Evolutionary conservation across 1,140 invertebrate genomes (phyloP).

Genomic region (Adelges cooleyi): DNA sequence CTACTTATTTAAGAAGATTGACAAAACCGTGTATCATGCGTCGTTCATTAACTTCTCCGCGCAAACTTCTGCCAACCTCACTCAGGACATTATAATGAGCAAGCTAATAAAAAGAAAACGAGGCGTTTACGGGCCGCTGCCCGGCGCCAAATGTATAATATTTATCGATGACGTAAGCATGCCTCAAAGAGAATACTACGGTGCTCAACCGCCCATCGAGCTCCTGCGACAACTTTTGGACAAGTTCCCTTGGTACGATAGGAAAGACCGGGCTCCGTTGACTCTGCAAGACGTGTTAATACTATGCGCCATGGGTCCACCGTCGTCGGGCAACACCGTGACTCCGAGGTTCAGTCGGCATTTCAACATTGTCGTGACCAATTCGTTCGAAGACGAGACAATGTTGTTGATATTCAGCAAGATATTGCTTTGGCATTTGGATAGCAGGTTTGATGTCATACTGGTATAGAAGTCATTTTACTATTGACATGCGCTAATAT

Average conservation of each 20-base stretch:
- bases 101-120: conserved; percentile 9
- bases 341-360: conserved; percentile 71
- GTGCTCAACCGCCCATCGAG: conserved; percentile 86
- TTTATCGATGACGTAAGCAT: conserved; percentile 93
- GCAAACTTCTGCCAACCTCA: conserved; percentile 84
- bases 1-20: conserved; percentile 69
- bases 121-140: conserved; percentile 80
- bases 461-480: background rate
- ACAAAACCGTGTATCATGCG: conserved; percentile 67
- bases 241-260: conserved; percentile 82
- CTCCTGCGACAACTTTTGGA: conserved; percentile 83
- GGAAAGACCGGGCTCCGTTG: conserved; percentile 69
- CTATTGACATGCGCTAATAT: background rate
- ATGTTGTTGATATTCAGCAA: conserved; percentile 78
- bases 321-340: conserved; percentile 46
- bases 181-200: conserved; percentile 74
- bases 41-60: conserved; percentile 85
- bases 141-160: conserved; percentile 79
- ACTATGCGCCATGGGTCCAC: conserved; percentile 28
- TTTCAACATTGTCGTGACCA: conserved; percentile 78
- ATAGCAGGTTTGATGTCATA: conserved; percentile 72
- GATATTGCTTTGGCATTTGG: conserved; percentile 89
- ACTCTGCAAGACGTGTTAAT: conserved; percentile 80
- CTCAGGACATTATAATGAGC: conserved; percentile 71
- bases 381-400: conserved; percentile 77